A percentile compares a stretch with the other conserved stretches of the same genome.
Conservation (phyloP, 2,797 vertebrate genomes). For the Lacerta bilineata region DNA sequence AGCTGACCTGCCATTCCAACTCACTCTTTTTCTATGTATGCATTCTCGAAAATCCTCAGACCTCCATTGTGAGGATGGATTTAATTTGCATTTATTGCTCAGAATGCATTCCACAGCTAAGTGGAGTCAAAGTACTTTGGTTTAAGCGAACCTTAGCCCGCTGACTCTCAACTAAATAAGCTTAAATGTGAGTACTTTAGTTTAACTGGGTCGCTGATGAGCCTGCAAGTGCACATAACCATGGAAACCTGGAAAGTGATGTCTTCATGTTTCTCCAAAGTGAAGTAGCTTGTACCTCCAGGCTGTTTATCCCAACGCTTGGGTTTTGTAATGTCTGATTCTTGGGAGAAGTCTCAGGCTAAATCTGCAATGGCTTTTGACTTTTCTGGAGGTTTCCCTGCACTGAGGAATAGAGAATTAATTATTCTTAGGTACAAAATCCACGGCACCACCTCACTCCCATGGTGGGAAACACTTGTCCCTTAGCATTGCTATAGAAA, state of each 20-base stretch:
- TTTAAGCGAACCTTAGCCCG: background rate
- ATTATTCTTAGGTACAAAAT: background rate
- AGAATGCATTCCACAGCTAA: background rate
- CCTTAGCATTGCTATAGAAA: background rate
- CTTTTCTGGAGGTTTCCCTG: background rate
- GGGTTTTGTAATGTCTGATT: accelerated
- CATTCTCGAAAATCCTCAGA: background rate
- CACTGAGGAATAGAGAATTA: background rate
- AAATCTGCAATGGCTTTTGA: background rate
- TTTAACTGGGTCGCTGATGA: constrained; percentile 26
- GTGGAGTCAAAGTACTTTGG: background rate
- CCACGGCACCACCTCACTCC: background rate
- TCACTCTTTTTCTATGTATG: background rate
- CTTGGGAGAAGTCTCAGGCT: background rate
- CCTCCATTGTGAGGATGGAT: background rate
- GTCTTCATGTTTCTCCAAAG: constrained; percentile 15
- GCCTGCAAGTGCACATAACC: constrained; percentile 25
- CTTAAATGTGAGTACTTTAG: constrained; percentile 10
- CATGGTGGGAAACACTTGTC: background rate
- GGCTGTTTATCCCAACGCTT: constrained; percentile 26
- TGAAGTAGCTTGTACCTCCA: constrained; percentile 8
- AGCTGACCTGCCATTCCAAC: background rate
- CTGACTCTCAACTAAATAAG: constrained; percentile 6
- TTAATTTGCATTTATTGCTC: background rate
- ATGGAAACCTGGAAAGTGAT: constrained; percentile 30